These are phyloP conservation scores for Drosophila nr. perissopoda DNA, from an alignment of 2,888 invertebrate genomes.

Conservation along the genomic window DNA sequence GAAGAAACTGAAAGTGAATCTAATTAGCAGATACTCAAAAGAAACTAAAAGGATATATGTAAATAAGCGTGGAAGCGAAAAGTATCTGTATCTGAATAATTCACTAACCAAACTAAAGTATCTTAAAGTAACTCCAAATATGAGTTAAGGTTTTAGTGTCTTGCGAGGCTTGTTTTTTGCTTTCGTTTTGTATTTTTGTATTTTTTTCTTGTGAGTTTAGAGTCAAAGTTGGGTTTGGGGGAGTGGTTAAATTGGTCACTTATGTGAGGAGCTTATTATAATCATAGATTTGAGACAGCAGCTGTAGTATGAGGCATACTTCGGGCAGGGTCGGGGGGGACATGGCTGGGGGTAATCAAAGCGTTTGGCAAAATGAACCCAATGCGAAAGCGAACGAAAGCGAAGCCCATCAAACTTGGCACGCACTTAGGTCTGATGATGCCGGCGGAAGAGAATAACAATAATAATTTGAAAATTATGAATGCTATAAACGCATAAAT, in stretches of 20 bases:
- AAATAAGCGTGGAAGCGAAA: neutral
- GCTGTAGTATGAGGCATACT: constrained; percentile 10
- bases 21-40: neutral
- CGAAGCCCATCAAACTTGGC: constrained; percentile 44
- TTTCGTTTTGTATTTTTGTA: neutral
- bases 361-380: constrained; percentile 38
- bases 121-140: neutral
- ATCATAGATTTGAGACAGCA: constrained; percentile 15
- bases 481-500: constrained; percentile 79
- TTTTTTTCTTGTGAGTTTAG: neutral
- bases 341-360: constrained; percentile 42
- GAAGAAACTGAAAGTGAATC: neutral
- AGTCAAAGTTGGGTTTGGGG: constrained; percentile 3
- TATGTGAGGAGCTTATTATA: constrained; percentile 35
- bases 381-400: constrained; percentile 16
- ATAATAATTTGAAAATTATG: constrained; percentile 79
- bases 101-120: neutral
- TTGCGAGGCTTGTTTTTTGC: constrained; percentile 1
- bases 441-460: constrained; percentile 68
- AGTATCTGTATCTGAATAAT: neutral
- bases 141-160: neutral
- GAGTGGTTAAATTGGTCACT: constrained; percentile 47
- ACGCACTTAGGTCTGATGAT: constrained; percentile 74
- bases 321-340: neutral
- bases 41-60: neutral